Base-by-base conservation (phyloP, 2,888 invertebrate genomes). In the Sarcophaga caerulescens region DNA sequence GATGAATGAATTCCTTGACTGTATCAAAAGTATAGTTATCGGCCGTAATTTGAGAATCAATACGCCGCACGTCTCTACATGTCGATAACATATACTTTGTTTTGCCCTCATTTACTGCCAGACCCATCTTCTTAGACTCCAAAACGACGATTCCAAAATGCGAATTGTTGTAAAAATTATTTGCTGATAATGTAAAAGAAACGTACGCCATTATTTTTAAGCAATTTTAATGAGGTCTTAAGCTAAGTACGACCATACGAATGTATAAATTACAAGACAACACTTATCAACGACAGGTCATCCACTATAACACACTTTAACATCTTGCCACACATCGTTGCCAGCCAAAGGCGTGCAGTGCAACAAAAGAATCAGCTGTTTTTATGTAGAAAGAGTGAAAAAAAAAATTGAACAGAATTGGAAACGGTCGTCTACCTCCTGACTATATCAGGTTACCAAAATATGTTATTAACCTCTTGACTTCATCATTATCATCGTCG, bases 391-490 rank as follows among this genome's bases (percentile, higher is more conserved):
- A n/a, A 52, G 19, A 21, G 10, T 1, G 5, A 23, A 65, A 69
- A 84, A 81, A 62, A 17, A 35, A 12, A 35, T 1, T 10, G 35
- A 35, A 35, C 35, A 35, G 35, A 76, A 68, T 80, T 86, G 80
- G 65, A 83, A 85, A 85, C 87, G 88, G 87, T 88, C 88, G 88
- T 87, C 88, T 81, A 87, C 87, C 88, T 80, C 23, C 62, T 57
- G 76, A 57, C 47, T 21, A 57, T 83, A 82, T 85, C 83, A 71
- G n/a, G 59, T 85, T 83, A 77, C 85, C 63, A 21, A n/a, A 73
- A 44, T 35, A 68, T 73, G 85, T 73, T 85, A 83, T 71, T 80
- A 82, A 85, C 85, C 85, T 83, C 71, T 52, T 52, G 52, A 74
- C 10, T 69, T 75, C 65, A 69, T 80, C 52, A 60, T 84, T 5